phyloP scores from a whole-genome alignment of 2,797 vertebrate species.

The Anguilla anguilla region DNA sequence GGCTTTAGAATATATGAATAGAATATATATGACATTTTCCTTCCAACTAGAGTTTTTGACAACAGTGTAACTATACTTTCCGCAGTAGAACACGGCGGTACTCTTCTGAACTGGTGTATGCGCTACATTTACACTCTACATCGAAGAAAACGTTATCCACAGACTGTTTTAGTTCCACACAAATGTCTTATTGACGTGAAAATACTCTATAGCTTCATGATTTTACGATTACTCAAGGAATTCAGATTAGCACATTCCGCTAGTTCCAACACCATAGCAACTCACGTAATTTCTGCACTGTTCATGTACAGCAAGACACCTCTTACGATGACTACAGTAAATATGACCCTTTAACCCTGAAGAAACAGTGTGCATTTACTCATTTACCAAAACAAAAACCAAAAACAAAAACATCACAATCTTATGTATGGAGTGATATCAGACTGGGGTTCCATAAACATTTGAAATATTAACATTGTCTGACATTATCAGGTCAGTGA shows the following conservation, averaged over 20 bases:
- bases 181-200: not conserved
- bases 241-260: not conserved
- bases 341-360: not conserved
- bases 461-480: not conserved
- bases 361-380: not conserved
- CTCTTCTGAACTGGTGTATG: not conserved
- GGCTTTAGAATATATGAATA: not conserved
- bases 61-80: not conserved
- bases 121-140: not conserved
- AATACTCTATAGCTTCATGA: not conserved
- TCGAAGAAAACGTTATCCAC: not conserved
- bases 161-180: not conserved
- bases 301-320: not conserved
- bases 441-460: not conserved
- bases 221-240: not conserved
- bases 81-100: not conserved
- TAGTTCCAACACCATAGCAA: not conserved
- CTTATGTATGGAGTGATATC: not conserved
- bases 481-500: not conserved
- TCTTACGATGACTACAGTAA: not conserved
- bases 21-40: not conserved
- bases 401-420: not conserved
- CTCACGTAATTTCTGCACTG: not conserved
- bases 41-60: not conserved
- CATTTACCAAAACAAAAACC: not conserved